Conservation (phyloP, 1,140 invertebrate genomes). For the Drosophila ficusphila region DNA sequence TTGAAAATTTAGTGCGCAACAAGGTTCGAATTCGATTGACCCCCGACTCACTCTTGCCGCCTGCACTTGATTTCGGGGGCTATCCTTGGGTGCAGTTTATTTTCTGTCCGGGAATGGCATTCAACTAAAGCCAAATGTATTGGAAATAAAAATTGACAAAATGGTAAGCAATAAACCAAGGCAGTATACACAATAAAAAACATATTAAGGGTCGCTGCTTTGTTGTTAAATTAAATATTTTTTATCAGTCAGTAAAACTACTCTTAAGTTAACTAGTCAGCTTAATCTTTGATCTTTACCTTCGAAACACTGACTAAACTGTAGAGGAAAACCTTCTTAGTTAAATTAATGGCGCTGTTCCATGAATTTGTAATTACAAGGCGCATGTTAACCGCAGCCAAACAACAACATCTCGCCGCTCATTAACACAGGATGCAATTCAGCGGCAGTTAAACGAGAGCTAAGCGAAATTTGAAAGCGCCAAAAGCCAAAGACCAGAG, state of each 20-base stretch:
- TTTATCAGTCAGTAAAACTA: no score
- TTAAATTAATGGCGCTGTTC: slow-evolving; percentile 39
- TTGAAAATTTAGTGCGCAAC: slow-evolving; percentile 74
- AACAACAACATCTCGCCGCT: slow-evolving; percentile 26
- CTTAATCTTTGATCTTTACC: not conserved
- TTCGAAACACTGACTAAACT: not conserved
- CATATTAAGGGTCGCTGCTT: no score
- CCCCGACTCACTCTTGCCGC: not conserved
- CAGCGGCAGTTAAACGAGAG: slow-evolving; percentile 36
- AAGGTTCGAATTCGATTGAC: slow-evolving; percentile 59
- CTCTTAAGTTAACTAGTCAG: not conserved
- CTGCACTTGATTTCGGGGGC: slow-evolving; percentile 21
- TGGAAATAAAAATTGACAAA: slow-evolving; percentile 61
- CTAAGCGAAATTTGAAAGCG: slow-evolving; percentile 51
- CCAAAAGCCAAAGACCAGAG: not conserved
- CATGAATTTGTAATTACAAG: slow-evolving; percentile 55
- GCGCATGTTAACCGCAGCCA: slow-evolving; percentile 43
- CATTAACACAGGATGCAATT: slow-evolving; percentile 54
- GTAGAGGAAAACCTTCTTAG: slow-evolving; percentile 17
- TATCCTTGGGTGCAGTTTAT: slow-evolving; percentile 58
- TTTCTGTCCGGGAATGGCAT: slow-evolving; percentile 19
- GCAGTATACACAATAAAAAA: not conserved
- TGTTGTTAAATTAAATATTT: no score
- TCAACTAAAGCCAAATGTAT: slow-evolving; percentile 52
- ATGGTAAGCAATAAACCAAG: slow-evolving; percentile 39